Percentiles rank a stretch among this genome's conserved stretches.
These are phyloP conservation scores for Drosophila paulistorum DNA, from an alignment of 1,140 invertebrate genomes.

Conservation along the genomic window DNA sequence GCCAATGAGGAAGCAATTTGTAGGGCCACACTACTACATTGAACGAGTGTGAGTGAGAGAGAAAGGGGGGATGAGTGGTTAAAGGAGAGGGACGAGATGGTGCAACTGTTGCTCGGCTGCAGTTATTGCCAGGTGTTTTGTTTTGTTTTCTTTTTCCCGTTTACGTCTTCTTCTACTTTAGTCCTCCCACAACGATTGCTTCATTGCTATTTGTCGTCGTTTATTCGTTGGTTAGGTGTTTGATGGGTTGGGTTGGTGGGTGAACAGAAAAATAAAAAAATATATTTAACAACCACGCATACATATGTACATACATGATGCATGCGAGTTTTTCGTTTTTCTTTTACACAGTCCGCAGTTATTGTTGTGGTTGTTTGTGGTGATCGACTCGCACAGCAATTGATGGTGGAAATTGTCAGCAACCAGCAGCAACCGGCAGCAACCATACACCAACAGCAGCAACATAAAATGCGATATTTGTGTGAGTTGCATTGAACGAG, in stretches of 20 bases:
- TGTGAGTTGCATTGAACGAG: constrained; percentile 42
- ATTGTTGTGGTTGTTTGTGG: constrained; percentile 32
- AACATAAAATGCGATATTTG: constrained; percentile 59
- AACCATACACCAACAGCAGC: constrained; percentile 38
- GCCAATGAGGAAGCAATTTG: constrained; percentile 80
- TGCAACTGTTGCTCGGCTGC: constrained; percentile 52
- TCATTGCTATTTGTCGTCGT: constrained; percentile 5
- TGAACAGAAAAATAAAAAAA: constrained; percentile 36
- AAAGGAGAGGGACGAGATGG: neutral
- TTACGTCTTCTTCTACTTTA: neutral
- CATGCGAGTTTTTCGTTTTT: constrained; percentile 48
- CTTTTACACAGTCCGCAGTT: neutral
- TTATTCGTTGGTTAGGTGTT: neutral
- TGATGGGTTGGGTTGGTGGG: constrained; percentile 15
- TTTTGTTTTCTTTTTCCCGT: no score
- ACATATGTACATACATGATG: constrained; percentile 35
- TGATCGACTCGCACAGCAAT: neutral
- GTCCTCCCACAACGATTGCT: constrained; percentile 12
- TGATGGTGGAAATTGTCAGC: neutral
- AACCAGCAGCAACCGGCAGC: constrained; percentile 15
- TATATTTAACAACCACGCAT: constrained; percentile 59
- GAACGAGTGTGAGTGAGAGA: neutral
- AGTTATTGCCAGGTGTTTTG: constrained; percentile 30
- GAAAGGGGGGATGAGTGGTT: neutral
- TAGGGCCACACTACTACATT: constrained; percentile 51